Evolutionary conservation across 2,797 vertebrate species (phyloP).

Genomic region (Hephaestus fuliginosus): DNA sequence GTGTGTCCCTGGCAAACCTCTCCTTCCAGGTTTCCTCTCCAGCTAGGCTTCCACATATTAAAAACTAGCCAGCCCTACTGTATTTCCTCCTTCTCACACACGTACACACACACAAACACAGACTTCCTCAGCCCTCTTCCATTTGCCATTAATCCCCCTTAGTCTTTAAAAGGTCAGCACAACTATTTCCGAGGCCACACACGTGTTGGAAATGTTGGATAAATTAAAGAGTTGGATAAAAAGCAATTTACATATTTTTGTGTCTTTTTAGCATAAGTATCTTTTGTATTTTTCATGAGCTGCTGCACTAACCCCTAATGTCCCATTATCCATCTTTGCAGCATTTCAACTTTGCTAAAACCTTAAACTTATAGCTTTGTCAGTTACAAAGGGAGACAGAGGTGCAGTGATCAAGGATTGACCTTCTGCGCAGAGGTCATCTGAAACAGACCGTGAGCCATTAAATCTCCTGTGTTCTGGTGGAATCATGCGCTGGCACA

Average conservation of each 20-base stretch:
- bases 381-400: slow-evolving; percentile 14
- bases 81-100: slow-evolving; percentile 58
- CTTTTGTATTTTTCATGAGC: slow-evolving; percentile 61
- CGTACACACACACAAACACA: slow-evolving; percentile 43
- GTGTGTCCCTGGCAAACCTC: slow-evolving; percentile 68
- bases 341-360: slow-evolving; percentile 47
- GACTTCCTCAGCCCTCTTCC: slow-evolving; percentile 68
- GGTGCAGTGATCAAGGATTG: slow-evolving; percentile 35
- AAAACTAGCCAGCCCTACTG: slow-evolving; percentile 49
- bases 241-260: slow-evolving; percentile 66
- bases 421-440: slow-evolving; percentile 41
- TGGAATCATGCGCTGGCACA: slow-evolving; percentile 24
- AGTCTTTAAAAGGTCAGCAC: slow-evolving; percentile 68
- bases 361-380: slow-evolving; percentile 19
- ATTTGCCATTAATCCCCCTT: slow-evolving; percentile 65
- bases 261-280: slow-evolving; percentile 51
- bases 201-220: slow-evolving; percentile 58
- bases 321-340: slow-evolving; percentile 56
- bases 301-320: slow-evolving; percentile 44
- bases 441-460: slow-evolving; percentile 26
- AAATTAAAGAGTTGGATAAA: slow-evolving; percentile 42
- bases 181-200: slow-evolving; percentile 76
- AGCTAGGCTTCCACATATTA: slow-evolving; percentile 56
- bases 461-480: slow-evolving; percentile 35
- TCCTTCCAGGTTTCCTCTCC: slow-evolving; percentile 74